These are phyloP conservation scores for Mongoloraphidia duomilia DNA, from an alignment of 2,888 invertebrate genomes.

Conservation along the genomic window DNA sequence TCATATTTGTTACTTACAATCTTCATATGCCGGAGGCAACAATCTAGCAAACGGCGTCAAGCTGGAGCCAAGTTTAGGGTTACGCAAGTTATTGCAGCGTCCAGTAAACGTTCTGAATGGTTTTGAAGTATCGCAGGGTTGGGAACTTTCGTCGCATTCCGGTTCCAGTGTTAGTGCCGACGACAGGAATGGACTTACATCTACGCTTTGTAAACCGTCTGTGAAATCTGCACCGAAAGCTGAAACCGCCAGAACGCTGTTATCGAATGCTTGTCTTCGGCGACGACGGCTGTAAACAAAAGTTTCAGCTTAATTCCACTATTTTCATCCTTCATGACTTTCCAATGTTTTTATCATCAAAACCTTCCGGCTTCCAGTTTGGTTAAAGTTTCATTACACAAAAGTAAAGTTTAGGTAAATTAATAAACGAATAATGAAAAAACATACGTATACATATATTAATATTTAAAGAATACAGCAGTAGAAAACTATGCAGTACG, in stretches of 20 bases:
- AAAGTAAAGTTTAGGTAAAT: no score
- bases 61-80: constrained; percentile 70
- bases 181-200: constrained; percentile 55
- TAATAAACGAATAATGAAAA: no score
- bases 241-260: constrained; percentile 41
- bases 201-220: constrained; percentile 65
- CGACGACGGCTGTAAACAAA: constrained; percentile 35
- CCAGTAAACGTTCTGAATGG: constrained; percentile 67
- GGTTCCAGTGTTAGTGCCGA: constrained; percentile 48
- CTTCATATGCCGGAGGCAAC: constrained; percentile 75
- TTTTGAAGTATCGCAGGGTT: constrained; percentile 54
- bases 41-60: constrained; percentile 73
- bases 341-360: no score
- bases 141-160: constrained; percentile 54
- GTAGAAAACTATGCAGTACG: no score
- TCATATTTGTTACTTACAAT: constrained; percentile 38
- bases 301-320: background rate
- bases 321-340: no score
- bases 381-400: no score
- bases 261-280: constrained; percentile 61
- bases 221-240: constrained; percentile 51
- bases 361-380: no score
- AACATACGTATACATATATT: no score
- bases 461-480: no score
- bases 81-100: constrained; percentile 75